Percentiles rank a stretch among this genome's conserved stretches.
phyloP scores from a whole-genome alignment of 2,113 vertebrate species.

The Pholis gunnellus region DNA sequence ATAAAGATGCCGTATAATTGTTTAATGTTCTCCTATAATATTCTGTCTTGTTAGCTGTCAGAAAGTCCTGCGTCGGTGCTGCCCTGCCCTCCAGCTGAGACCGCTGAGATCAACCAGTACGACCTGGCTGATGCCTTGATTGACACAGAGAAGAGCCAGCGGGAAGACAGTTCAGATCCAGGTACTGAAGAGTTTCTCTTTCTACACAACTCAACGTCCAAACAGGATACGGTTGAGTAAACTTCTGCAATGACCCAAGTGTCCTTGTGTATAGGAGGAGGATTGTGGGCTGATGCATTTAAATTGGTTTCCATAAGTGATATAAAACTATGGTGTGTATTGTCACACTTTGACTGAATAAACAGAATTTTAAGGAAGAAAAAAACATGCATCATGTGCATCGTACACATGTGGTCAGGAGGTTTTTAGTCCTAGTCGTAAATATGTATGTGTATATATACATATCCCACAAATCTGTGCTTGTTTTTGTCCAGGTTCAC shows the following conservation, averaged over 20 bases:
- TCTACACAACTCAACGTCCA: not conserved
- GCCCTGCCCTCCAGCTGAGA: conserved; percentile 88
- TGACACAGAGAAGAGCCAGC: conserved; percentile 86
- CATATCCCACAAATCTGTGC: not conserved
- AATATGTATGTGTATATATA: not conserved
- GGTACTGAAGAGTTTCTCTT: conserved; percentile 68
- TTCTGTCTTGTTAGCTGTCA: conserved; percentile 81
- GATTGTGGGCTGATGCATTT: not conserved
- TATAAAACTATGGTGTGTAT: not conserved
- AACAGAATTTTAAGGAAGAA: not conserved
- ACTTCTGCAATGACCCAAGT: not conserved
- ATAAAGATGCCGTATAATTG: not conserved
- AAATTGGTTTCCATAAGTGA: not conserved
- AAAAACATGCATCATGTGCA: no score
- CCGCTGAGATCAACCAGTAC: conserved; percentile 91
- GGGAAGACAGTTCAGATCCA: conserved; percentile 78
- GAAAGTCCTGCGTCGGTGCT: conserved; percentile 86
- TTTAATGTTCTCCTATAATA: not conserved
- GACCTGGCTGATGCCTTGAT: conserved; percentile 92
- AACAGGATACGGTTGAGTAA: not conserved
- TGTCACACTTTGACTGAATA: not conserved
- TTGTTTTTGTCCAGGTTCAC: conserved; percentile 75
- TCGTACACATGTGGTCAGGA: not conserved
- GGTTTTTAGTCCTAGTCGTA: not conserved
- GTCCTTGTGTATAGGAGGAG: not conserved